A percentile compares a stretch with the other conserved stretches of the same genome.
phyloP scores from a whole-genome alignment of 2,888 invertebrate species.

The Tetropium fuscum region DNA sequence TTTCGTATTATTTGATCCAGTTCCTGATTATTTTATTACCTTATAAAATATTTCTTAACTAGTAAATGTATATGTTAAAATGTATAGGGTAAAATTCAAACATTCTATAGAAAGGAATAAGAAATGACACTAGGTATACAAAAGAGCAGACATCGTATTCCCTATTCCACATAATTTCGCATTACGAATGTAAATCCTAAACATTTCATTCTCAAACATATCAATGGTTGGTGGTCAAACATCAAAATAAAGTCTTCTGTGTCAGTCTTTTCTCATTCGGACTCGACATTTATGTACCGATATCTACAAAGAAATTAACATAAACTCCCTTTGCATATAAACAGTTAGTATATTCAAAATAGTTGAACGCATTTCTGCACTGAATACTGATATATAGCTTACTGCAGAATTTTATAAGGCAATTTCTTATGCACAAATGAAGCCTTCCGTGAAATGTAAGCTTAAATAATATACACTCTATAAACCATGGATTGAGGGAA shows the following conservation, averaged over 20 bases:
- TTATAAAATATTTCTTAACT: too few relatives aligned
- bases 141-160: slow-evolving; percentile 55
- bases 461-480: too few relatives aligned
- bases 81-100: too few relatives aligned
- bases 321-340: slow-evolving; percentile 45
- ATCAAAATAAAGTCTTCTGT: slow-evolving; percentile 55
- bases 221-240: slow-evolving; percentile 51
- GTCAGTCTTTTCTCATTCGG: slow-evolving; percentile 45
- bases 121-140: slow-evolving; percentile 48
- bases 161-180: slow-evolving; percentile 40
- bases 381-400: slow-evolving; percentile 11
- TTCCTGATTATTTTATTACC: too few relatives aligned
- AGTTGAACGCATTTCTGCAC: neutral
- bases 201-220: slow-evolving; percentile 36
- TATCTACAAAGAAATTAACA: slow-evolving; percentile 39
- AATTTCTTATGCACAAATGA: too few relatives aligned
- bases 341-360: slow-evolving; percentile 39
- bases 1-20: too few relatives aligned
- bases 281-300: slow-evolving; percentile 44
- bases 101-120: slow-evolving; percentile 27
- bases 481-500: too few relatives aligned
- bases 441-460: too few relatives aligned
- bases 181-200: slow-evolving; percentile 51
- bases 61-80: too few relatives aligned
- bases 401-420: too few relatives aligned